Base-by-base conservation (phyloP, 2,797 vertebrate genomes). In the Neosilurus mollespiculum region DNA sequence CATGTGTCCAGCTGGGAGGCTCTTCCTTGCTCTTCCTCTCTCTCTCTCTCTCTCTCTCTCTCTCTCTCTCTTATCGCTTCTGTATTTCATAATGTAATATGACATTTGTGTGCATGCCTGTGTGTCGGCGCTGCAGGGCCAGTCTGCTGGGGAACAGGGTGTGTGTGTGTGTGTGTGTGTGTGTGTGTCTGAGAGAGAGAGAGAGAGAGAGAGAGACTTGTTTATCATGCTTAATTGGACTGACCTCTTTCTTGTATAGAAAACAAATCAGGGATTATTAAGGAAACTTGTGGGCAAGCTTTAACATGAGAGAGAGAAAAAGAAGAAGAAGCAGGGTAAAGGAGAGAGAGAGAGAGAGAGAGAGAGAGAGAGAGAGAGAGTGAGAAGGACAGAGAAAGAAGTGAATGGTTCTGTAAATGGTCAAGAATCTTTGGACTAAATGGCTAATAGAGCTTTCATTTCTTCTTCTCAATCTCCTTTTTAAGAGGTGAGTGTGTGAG, bases 251-350 rank as follows among this genome's bases (percentile, higher is more conserved):
- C 26, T 53, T 83, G 72, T 59, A 18, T 49, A 64, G 75, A 77
- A 83, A 84, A 76, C 70, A 87, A 87, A 86, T 86, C 75, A 85
- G 61, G 83, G 79, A 85, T 75, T 73, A 87, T 84, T 61, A 84
- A 78, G 1, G 67, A 71, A 84, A 81, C 76, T 51, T 66, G 77
- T 56, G 67, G 9, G 22, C 77, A 77, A 66, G 66, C 82, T 20
- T 53, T 49, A 62, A 73, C 22, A 53, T 9, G 22, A 73, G 49
- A 61, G 24, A 2, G 37, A n/a, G 72, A 73, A 80, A 58, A 22
- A n/a, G 70, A 73, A 18, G 9, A 10, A 51, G 8, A 73, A 15
- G n/a, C 20, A 59, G 20, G 15, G 11, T 9, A 9, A 59, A 8
- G 20, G 24, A 76, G 20, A 51, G 8, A 73, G 22, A 53, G 49